phyloP scores from a whole-genome alignment of 2,888 invertebrate genomes.

The Fissipunctia ypsillon region DNA sequence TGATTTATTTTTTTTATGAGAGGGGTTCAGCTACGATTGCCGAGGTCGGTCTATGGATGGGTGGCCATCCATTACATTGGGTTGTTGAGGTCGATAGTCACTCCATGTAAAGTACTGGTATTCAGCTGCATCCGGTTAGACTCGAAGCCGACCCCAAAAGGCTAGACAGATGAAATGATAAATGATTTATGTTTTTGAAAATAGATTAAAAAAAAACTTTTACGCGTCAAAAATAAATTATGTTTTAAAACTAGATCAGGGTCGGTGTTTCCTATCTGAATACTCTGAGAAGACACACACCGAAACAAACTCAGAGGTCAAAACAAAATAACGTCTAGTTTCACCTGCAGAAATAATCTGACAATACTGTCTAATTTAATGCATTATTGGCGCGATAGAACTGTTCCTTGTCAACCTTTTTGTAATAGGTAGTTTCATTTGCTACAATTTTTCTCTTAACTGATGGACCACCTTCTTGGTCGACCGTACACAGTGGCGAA shows the following conservation, averaged over 20 bases:
- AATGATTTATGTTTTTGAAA: not conserved
- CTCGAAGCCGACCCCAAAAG: not conserved
- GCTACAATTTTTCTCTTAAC: not conserved
- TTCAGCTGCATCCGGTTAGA: not conserved
- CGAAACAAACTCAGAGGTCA: not conserved
- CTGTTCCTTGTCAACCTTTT: no score
- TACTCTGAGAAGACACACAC: not conserved
- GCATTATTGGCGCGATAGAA: not conserved
- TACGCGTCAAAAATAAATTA: not conserved
- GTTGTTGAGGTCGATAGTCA: not conserved
- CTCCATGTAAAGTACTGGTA: not conserved
- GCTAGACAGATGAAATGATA: not conserved
- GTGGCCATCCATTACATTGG: not conserved
- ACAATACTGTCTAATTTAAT: not conserved
- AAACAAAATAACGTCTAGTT: not conserved
- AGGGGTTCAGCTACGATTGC: not conserved
- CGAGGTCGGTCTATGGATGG: not conserved
- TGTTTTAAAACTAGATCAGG: not conserved
- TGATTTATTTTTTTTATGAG: not conserved
- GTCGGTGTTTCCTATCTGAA: not conserved
- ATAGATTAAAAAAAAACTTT: no score
- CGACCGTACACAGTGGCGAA: slow-evolving; percentile 11
- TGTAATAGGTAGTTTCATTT: not conserved
- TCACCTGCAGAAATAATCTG: not conserved
- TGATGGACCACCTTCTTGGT: slow-evolving; percentile 10